A percentile compares a stretch with the other conserved stretches of the same genome.
Conservation (phyloP, 1,140 invertebrate species). For the Caenorhabditis brenneri region DNA sequence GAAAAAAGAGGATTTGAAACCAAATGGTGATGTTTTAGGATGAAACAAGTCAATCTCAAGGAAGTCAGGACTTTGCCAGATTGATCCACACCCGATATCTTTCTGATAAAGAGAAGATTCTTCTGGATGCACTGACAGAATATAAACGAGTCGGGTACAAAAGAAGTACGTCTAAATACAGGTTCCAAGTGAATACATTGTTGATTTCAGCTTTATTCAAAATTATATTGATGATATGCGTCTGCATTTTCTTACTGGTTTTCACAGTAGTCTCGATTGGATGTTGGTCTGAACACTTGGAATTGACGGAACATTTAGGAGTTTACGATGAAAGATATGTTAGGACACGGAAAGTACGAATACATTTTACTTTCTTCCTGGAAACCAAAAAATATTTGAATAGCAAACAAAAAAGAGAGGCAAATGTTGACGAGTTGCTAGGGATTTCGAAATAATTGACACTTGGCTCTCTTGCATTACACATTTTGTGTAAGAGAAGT, state of each 20-base stretch:
- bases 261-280: conserved; percentile 20
- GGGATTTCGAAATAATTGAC: too few species aligned
- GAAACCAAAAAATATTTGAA: too few species aligned
- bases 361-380: too few species aligned
- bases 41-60: neutral
- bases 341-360: neutral
- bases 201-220: neutral
- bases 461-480: too few species aligned
- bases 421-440: too few species aligned
- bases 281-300: conserved; percentile 20
- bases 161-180: neutral
- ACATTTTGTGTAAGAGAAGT: too few species aligned
- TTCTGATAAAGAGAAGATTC: conserved; percentile 28
- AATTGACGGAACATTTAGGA: conserved; percentile 9
- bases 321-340: conserved; percentile 32
- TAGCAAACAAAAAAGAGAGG: too few species aligned
- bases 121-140: neutral
- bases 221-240: neutral
- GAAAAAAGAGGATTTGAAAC: neutral
- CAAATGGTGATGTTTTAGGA: neutral
- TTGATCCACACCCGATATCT: neutral
- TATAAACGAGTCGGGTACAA: conserved; percentile 32
- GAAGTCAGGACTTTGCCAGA: neutral
- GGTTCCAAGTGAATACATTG: neutral
- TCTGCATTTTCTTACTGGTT: conserved; percentile 12